Evolutionary conservation across 2,113 vertebrate genomes (phyloP).

Genomic region (Diglossa brunneiventris): DNA sequence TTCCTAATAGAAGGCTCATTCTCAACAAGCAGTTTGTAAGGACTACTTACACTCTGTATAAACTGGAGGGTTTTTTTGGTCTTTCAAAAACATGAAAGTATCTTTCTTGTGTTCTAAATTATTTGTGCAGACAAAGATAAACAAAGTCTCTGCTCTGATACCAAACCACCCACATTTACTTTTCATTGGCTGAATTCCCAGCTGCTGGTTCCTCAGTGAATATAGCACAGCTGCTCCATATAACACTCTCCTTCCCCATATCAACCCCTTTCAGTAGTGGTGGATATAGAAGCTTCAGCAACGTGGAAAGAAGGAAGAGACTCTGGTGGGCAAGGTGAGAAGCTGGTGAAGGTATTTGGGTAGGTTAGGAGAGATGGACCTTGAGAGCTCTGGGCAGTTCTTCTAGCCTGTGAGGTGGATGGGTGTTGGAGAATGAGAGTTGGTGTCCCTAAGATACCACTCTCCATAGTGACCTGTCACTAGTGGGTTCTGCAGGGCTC

Average conservation of each 20-base stretch:
- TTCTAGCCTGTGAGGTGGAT: accelerated
- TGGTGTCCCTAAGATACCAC: accelerated
- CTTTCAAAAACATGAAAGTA: neutral
- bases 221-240: neutral
- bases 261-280: accelerated
- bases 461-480: neutral
- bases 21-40: neutral
- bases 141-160: neutral
- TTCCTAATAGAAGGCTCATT: neutral
- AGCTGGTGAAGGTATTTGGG: neutral
- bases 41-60: neutral
- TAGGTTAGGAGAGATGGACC: neutral
- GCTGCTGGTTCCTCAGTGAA: neutral
- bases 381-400: neutral
- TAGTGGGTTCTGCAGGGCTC: neutral
- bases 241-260: neutral
- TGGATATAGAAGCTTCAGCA: neutral
- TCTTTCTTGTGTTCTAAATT: neutral
- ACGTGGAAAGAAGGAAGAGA: neutral
- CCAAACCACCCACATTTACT: neutral
- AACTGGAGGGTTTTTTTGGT: neutral
- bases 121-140: neutral
- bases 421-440: neutral
- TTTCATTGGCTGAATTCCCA: neutral
- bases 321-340: neutral